A percentile compares a stretch with the other conserved stretches of the same genome.
Conservation (phyloP, 2,888 invertebrate species). For the Catocala sponsa region DNA sequence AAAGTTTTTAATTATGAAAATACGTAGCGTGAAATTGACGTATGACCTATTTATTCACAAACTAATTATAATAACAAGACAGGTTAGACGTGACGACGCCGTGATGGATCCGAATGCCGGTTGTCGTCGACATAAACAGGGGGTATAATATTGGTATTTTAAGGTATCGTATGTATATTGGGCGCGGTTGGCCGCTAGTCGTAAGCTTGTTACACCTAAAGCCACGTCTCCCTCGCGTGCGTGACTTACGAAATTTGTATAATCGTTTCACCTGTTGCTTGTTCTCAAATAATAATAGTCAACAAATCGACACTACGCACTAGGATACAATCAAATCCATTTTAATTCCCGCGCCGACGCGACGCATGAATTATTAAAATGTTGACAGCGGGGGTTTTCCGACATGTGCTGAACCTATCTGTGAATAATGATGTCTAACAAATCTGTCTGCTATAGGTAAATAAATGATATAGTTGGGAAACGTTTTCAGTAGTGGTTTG, state of each 20-base stretch:
- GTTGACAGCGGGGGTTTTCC: conserved; percentile 5
- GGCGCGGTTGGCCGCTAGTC: conserved; percentile 28
- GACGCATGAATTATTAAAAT: conserved; percentile 31
- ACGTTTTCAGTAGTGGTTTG: neutral
- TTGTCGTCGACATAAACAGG: conserved; percentile 3
- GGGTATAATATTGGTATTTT: neutral
- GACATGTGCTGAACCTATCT: conserved; percentile 6
- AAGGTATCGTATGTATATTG: conserved; percentile 9
- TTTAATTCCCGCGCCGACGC: conserved; percentile 24
- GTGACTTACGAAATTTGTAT: conserved; percentile 61
- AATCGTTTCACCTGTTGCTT: conserved; percentile 68
- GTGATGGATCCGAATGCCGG: neutral
- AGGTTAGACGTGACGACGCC: conserved; percentile 19
- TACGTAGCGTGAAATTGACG: conserved; percentile 31
- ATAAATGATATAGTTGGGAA: neutral
- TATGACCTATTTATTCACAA: conserved; percentile 32
- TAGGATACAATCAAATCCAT: conserved; percentile 29
- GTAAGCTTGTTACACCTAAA: conserved; percentile 12
- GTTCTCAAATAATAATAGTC: conserved; percentile 49
- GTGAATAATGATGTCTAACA: neutral
- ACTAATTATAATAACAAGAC: conserved; percentile 29
- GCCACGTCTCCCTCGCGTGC: conserved; percentile 46
- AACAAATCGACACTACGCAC: conserved; percentile 43
- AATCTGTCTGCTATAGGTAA: neutral
- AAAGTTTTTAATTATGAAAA: conserved; percentile 5